Evolutionary conservation across 2,888 invertebrate genomes (phyloP).

Genomic region (Orthosia incerta): DNA sequence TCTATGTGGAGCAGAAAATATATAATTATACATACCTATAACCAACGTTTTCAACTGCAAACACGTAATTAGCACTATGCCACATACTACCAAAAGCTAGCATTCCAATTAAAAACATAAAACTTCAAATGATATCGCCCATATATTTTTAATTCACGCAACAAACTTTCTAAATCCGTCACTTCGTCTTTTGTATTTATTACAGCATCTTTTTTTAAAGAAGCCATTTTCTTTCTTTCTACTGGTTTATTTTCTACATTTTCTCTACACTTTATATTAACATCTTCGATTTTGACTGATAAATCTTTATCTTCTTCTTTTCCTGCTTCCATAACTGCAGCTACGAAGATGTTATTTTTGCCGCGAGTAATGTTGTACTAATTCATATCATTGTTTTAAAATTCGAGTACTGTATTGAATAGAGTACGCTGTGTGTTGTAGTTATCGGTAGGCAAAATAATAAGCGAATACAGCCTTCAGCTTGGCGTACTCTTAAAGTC

Average conservation of each 20-base stretch:
- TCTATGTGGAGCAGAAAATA: background rate
- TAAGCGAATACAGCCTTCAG: background rate
- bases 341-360: slow-evolving; percentile 33
- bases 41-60: slow-evolving; percentile 60
- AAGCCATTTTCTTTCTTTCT: slow-evolving; percentile 3
- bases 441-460: slow-evolving; percentile 31
- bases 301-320: background rate
- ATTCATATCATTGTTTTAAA: slow-evolving; percentile 35
- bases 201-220: background rate
- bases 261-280: background rate
- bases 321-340: slow-evolving; percentile 21
- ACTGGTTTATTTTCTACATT: background rate
- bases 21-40: slow-evolving; percentile 50
- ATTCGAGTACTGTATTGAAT: background rate
- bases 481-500: background rate
- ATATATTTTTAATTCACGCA: slow-evolving; percentile 58
- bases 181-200: slow-evolving; percentile 2
- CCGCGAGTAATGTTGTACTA: slow-evolving; percentile 15
- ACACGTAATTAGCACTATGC: slow-evolving; percentile 62
- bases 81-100: slow-evolving; percentile 40
- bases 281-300: background rate
- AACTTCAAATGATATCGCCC: slow-evolving; percentile 63
- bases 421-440: slow-evolving; percentile 24
- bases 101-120: slow-evolving; percentile 53
- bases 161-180: slow-evolving; percentile 54